A percentile compares a stretch with the other conserved stretches of the same genome.
phyloP scores from a whole-genome alignment of 2,888 invertebrate species.

The Fragum fragum region DNA sequence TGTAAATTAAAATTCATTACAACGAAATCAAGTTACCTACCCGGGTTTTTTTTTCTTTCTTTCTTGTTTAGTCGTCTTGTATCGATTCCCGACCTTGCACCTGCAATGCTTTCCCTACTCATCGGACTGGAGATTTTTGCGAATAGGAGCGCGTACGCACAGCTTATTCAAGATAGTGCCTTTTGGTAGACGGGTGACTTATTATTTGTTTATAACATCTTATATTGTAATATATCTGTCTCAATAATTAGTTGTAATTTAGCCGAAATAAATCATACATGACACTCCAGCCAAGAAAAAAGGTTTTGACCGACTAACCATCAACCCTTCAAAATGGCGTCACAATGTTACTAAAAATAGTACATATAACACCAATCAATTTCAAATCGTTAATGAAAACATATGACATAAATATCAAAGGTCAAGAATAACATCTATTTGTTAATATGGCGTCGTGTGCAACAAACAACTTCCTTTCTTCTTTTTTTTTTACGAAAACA shows the following conservation, averaged over 20 bases:
- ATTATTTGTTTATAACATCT: not conserved
- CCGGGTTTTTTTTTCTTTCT: no score
- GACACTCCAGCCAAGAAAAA: not conserved
- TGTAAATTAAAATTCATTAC: no score
- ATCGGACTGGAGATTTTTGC: no score
- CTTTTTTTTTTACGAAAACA: no score
- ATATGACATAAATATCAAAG: not conserved
- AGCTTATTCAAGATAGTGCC: no score
- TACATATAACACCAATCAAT: constrained; percentile 2
- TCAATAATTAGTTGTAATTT: not conserved
- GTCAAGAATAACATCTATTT: not conserved
- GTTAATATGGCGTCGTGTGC: no score
- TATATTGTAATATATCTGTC: not conserved
- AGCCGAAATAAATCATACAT: not conserved
- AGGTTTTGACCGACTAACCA: not conserved
- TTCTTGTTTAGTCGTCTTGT: no score
- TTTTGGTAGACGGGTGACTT: not conserved
- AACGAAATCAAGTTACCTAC: no score
- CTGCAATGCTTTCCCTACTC: no score
- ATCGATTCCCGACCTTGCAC: no score
- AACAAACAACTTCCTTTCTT: no score
- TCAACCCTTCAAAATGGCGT: not conserved
- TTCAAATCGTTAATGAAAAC: not conserved
- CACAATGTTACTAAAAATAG: not conserved
- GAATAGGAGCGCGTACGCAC: no score